Evolutionary conservation across 2,888 invertebrate species (phyloP), one percentile per base, ranked within the genome.

Genomic region (Acleris holmiana): DNA sequence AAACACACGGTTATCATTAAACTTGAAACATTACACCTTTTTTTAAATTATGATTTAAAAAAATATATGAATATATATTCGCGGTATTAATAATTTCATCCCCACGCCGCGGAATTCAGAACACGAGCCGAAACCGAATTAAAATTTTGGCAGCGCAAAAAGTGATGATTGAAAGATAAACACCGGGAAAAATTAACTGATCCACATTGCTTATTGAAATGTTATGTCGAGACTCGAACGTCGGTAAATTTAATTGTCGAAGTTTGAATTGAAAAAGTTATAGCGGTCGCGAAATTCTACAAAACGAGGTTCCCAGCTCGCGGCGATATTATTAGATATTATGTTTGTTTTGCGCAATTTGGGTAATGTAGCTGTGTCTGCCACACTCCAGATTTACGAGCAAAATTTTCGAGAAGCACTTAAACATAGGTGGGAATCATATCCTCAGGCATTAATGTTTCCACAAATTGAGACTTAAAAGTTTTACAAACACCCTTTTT

Each of bases 251-350:
- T 89, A 90, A 90, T 91, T 91, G 89, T 86, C 81, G 82, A 90
- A 91, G 90, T 91, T 91, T 80, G 83, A 86, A 91, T 91, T 91
- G 89, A 91, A 91, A 91, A 91, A 91, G 91, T 91, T 91, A 84
- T 74, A 78, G 80, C 80, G 85, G 87, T 84, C 84, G 83, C 84
- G 84, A 89, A 88, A 87, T 88, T 88, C 79, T 76, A 79, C 82
- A 68, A 70, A 67, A 59, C 67, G 65, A 65, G 65, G 65, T 48
- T 63, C 46, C 49, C 17, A 40, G 63, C 60, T 55, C 46, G 60
- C 50, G 65, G 65, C 59, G 29, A 55, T 65, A 65, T 65, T 60
- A 65, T 65, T 65, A 60, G 59, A 65, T 60, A 65, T 65, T 65
- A 65, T 65, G 60, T 65, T 65, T 65, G 59, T 53, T 64, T 59